Evolutionary conservation across 2,888 invertebrate genomes (phyloP).

Genomic region (Tenthredo notha): DNA sequence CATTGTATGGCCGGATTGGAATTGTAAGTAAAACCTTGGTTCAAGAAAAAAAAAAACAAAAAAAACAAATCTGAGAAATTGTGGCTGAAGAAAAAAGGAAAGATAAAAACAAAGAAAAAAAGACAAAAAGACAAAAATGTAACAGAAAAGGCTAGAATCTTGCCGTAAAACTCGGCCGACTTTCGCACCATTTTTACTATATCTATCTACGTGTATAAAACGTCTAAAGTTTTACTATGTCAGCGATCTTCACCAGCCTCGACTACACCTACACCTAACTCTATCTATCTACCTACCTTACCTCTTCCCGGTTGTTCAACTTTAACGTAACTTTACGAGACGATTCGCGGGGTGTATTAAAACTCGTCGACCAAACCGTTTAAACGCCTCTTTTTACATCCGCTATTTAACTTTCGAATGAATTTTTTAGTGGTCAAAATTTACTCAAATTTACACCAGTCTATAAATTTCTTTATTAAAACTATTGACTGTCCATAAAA

Average conservation of each 20-base stretch:
- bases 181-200: not conserved
- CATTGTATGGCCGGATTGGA: not conserved
- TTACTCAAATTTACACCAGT: not conserved
- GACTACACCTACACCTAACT: too few relatives aligned
- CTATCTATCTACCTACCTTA: too few relatives aligned
- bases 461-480: not conserved
- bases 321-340: constrained; percentile 31
- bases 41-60: not conserved
- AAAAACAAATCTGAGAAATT: too few relatives aligned
- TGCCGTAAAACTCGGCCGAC: not conserved
- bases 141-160: not conserved
- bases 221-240: constrained; percentile 17
- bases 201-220: not conserved
- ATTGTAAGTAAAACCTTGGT: not conserved
- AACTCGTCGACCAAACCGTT: not conserved
- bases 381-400: not conserved
- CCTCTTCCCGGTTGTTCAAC: constrained; percentile 1
- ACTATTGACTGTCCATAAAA: not conserved
- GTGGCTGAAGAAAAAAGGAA: not conserved
- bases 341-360: constrained; percentile 31
- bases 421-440: constrained; percentile 10
- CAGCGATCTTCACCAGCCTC: not conserved
- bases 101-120: not conserved
- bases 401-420: not conserved
- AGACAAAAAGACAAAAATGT: too few relatives aligned